Evolutionary conservation across 2,888 invertebrate genomes (phyloP), one percentile per base, ranked within the genome.

Genomic region (Falcaria lacertinaria): DNA sequence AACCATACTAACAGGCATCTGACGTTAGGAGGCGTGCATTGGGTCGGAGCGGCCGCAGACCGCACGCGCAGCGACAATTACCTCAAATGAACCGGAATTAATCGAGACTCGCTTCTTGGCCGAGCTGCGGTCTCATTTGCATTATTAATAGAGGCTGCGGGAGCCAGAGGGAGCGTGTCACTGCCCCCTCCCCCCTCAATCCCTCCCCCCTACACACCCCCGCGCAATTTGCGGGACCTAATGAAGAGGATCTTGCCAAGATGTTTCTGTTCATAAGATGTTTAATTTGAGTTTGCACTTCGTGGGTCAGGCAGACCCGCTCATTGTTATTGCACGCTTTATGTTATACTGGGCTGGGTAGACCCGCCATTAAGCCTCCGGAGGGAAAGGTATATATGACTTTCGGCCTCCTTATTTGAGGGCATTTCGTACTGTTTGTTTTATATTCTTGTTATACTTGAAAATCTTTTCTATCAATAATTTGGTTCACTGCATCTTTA

Each of bases 81-180:
- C 88, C 89, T 85, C 88, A 89, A 89, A 88, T 88, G 88, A 88
- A 89, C 84, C 88, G 76, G 85, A 87, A 88, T 89, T 88, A 89
- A 89, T 89, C 85, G 88, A 72, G 85, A 80, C 80, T 79, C 83
- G 82, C 83, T 83, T 78, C 87, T 88, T 88, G 88, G 86, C 83
- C 86, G 79, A 74, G 85, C 84, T 84, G 88, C 85, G 87, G 87
- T 84, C 88, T 88, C 87, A 88, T 88, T 88, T 88, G 83, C 88
- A 89, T 89, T 89, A 89, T 89, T 89, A 89, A 89, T 89, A 88
- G 87, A 84, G 79, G 76, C 80, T 74, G 72, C 66, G 73, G 70
- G 85, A 73, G 65, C 45, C 64, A 51, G 65, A 51, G 51, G 53
- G 54, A 15, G 15, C 69, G 74, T 85, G 83, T 84, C 85, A 85